Conservation (phyloP, 2,888 invertebrate species). For the Lycocerus yunnanus region DNA sequence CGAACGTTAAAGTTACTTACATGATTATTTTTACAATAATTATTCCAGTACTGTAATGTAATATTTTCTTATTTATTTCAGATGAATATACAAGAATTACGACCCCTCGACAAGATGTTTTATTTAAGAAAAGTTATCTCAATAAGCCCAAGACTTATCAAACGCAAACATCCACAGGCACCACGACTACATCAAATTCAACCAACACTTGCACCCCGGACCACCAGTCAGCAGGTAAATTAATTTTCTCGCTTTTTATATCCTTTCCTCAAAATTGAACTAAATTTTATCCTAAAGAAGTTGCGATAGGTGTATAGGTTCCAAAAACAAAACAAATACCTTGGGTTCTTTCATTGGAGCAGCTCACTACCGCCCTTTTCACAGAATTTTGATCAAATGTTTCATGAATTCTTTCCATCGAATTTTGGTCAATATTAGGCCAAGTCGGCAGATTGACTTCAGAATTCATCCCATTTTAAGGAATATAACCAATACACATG, state of each 20-base stretch:
- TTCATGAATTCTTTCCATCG: too few species aligned
- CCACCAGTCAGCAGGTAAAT: slow-evolving; percentile 54
- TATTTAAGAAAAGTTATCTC: slow-evolving; percentile 72
- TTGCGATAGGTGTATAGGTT: too few species aligned
- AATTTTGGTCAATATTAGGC: too few species aligned
- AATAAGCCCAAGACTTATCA: slow-evolving; percentile 60
- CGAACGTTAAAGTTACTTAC: neutral
- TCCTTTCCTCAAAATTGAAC: too few species aligned
- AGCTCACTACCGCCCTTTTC: neutral
- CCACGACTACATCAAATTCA: slow-evolving; percentile 48
- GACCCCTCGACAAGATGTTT: slow-evolving; percentile 70
- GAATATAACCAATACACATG: too few species aligned
- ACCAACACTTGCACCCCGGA: slow-evolving; percentile 55
- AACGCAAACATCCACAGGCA: slow-evolving; percentile 52
- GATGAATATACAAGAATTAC: slow-evolving; percentile 73
- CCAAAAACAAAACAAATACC: too few species aligned
- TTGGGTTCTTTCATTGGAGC: too few species aligned
- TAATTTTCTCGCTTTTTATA: too few species aligned
- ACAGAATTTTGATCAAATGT: too few species aligned
- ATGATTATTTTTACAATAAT: neutral
- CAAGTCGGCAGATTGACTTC: too few species aligned
- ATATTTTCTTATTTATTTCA: slow-evolving; percentile 43
- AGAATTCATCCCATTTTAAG: too few species aligned
- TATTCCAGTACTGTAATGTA: neutral
- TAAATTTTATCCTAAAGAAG: too few species aligned